Evolutionary conservation across 2,797 vertebrate genomes (phyloP), one percentile per base, ranked within the genome.

Genomic region (Bryconaethiops microstoma): DNA sequence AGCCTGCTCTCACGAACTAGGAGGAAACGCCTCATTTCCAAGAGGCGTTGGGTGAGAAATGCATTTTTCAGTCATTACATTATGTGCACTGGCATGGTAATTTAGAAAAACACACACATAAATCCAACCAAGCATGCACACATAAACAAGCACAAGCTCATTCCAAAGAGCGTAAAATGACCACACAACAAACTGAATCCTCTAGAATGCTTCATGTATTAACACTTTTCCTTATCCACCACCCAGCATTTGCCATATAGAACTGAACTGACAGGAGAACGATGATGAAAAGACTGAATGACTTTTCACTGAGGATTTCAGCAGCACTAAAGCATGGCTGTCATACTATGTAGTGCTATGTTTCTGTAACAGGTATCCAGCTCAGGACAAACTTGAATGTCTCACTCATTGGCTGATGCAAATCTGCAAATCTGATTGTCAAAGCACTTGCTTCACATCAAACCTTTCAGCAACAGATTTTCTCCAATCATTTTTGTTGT

Each of bases 1-100:
- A 87, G 82, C 89, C 87, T 87, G 74, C 50, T 78, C 82, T 80
- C 57, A 70, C 42, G 60, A 74, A 80, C 83, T 52, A 69, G 57
- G 35, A 65, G 74, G 63, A 17, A 74, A 65, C 19, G 74, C 42
- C 35, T 86, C 69, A 86, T 81, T 82, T 81, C 57, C 50, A 54
- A 48, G 35, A 64, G 57, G 10, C 29, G n/a, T 35, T 48, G 76
- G 67, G 65, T 82, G 67, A 74, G 52, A 78, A 17, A 54, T 23
- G 9, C 83, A 79, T 85, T 67, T 68, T 79, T 81, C 45, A 70
- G 19, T 64, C 52, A 29, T 83, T 75, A 64, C 68, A 81, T 50
- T 62, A 63, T 75, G 25, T 23, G 48, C 16, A 74, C 25, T 59
- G 62, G 52, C 62, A 74, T 42, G 59, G 29, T 55, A 76, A 78